Evolutionary conservation across 2,888 invertebrate species (phyloP), one percentile per base, ranked within the genome.

Genomic region (Drosophila fulvimacula): DNA sequence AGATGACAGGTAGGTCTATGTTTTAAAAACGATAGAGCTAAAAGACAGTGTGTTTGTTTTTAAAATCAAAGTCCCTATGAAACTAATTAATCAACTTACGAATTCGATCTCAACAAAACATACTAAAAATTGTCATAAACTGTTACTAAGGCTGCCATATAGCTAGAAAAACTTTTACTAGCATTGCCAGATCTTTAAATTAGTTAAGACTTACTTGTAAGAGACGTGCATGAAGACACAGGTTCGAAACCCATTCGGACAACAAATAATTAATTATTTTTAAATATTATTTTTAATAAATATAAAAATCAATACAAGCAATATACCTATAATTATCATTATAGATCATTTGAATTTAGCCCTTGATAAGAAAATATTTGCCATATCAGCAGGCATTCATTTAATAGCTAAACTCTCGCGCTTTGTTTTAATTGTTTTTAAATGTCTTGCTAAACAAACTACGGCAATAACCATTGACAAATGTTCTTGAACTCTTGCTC

Each of bases 381-480:
- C 52, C 34, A 64, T 48, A 39, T 55, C 27, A 36, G 15, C 46
- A n/a, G 19, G n/a, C 11, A 55, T 32, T 51, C 13, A 38, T 39
- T 63, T 51, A 62, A 48, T 53, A 17, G 15, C 13, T 32, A 41
- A 51, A 53, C 49, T n/a, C 1, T 30, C 34, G 27, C 38, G 32
- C 55, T 56, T 17, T 57, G 30, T 27, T 39, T 41, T 41, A 52
- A 73, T 52, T 17, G 53, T 21, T 61, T 49, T 58, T 55, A 44
- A 65, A 61, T 65, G 13, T 11, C 27, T 48, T 17, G n/a, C 38
- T 42, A 38, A 67, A 38, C 55, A 63, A 84, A 76, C 72, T 82
- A 57, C 86, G 83, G 72, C 86, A 83, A 83, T 77, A 83, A 73
- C 83, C 81, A 82, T 62, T 42, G 53, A 27, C 38, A 44, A 61